phyloP scores from a whole-genome alignment of 2,888 invertebrate genomes.

The Apamea crenata region DNA sequence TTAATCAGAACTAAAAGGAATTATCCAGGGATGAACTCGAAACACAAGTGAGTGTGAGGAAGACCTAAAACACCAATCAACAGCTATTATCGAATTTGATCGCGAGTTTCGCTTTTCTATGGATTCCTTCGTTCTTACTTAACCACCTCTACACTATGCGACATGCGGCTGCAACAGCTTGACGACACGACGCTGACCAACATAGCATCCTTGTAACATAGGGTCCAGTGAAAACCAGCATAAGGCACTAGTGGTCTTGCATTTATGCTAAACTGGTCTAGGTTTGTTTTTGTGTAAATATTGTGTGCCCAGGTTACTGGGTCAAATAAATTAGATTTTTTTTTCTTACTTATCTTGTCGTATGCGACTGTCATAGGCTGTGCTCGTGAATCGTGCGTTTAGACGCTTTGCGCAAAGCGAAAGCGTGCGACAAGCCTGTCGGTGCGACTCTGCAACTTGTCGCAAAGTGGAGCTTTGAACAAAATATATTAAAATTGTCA shows the following conservation, averaged over 20 bases:
- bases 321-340: no score
- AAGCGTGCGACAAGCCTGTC: not conserved
- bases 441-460: not conserved
- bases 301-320: no score
- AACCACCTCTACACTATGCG: not conserved
- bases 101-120: not conserved
- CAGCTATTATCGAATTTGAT: slow-evolving; percentile 10
- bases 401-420: not conserved
- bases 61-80: slow-evolving; percentile 14
- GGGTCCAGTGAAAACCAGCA: no score
- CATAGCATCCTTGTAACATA: no score
- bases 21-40: not conserved
- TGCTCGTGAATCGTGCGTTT: no score
- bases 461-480: not conserved
- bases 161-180: not conserved
- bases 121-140: slow-evolving; percentile 18
- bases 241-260: no score
- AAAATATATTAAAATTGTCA: not conserved
- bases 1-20: not conserved
- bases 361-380: no score
- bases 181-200: not conserved
- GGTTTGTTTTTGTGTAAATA: no score
- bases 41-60: slow-evolving; percentile 6
- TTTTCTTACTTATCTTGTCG: no score
- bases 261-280: no score